Percentiles rank a stretch among this genome's conserved stretches.
Conservation (phyloP, 2,888 invertebrate genomes). For the Metallyticus violacea region DNA sequence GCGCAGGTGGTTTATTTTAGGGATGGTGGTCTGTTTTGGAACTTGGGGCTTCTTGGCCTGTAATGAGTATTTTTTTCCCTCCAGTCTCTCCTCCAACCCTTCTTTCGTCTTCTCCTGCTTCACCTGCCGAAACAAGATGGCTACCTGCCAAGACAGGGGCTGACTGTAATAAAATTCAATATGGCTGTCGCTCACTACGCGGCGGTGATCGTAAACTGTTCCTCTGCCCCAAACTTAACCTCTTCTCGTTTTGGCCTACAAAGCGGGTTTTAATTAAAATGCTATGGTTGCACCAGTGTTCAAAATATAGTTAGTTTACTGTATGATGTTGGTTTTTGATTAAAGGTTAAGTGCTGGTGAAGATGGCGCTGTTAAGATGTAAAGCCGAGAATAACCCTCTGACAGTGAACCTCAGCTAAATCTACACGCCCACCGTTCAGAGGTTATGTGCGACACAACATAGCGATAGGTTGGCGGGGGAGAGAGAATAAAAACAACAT, state of each 20-base stretch:
- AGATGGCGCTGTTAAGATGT: background rate
- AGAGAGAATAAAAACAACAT: background rate
- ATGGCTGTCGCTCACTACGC: constrained; percentile 15
- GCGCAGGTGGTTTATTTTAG: background rate
- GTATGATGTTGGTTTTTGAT: background rate
- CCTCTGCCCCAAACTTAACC: background rate
- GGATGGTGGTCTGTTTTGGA: background rate
- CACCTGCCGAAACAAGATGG: constrained; percentile 29
- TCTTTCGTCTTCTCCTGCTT: background rate
- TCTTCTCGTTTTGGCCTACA: background rate
- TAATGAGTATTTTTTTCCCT: background rate
- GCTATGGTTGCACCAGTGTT: background rate
- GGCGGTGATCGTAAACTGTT: background rate
- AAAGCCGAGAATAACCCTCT: background rate
- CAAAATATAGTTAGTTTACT: background rate
- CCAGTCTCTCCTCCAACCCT: background rate
- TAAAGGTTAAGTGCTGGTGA: background rate
- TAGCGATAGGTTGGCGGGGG: too few relatives aligned
- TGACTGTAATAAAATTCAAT: constrained; percentile 26
- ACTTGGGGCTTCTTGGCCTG: background rate
- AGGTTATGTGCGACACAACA: background rate
- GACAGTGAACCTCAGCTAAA: background rate
- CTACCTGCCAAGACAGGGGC: constrained; percentile 26
- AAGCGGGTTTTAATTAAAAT: background rate
- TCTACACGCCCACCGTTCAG: background rate